phyloP scores from a whole-genome alignment of 2,113 vertebrate genomes.

The Microcebus murinus region DNA sequence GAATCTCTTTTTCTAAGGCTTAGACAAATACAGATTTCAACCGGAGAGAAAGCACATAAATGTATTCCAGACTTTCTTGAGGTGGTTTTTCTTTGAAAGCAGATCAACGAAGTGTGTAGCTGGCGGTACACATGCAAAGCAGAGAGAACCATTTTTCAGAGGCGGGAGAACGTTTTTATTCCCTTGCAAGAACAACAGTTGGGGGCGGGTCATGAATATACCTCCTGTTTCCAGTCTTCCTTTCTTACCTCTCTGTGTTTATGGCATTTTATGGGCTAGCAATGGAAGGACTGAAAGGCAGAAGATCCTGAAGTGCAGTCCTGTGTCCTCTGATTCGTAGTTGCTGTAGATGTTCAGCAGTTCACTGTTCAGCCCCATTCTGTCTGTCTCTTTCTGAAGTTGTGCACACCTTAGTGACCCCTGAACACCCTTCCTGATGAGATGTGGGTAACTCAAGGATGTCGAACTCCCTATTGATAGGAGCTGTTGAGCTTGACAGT shows the following conservation, averaged over 20 bases:
- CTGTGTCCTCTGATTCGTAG: neutral
- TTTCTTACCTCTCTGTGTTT: neutral
- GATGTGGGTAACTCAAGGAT: neutral
- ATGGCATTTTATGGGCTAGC: neutral
- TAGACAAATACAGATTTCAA: conserved; percentile 19
- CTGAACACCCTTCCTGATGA: neutral
- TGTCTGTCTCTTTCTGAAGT: neutral
- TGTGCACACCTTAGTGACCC: neutral
- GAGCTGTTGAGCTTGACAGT: neutral
- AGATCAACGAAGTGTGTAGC: neutral
- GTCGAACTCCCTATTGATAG: neutral
- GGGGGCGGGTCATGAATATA: accelerated
- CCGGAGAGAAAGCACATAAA: neutral
- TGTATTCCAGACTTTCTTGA: neutral
- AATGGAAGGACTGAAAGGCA: neutral
- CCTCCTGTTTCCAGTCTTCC: neutral
- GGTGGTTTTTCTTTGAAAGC: neutral
- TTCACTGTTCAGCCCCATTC: neutral
- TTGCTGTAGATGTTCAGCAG: neutral
- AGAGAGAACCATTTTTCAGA: neutral
- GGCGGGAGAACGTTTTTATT: neutral
- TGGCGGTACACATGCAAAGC: neutral
- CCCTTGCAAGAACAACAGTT: neutral
- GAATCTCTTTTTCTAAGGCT: neutral
- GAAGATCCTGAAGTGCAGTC: neutral